phyloP scores from a whole-genome alignment of 2,888 invertebrate species.

The Lochmaea crataegi region DNA sequence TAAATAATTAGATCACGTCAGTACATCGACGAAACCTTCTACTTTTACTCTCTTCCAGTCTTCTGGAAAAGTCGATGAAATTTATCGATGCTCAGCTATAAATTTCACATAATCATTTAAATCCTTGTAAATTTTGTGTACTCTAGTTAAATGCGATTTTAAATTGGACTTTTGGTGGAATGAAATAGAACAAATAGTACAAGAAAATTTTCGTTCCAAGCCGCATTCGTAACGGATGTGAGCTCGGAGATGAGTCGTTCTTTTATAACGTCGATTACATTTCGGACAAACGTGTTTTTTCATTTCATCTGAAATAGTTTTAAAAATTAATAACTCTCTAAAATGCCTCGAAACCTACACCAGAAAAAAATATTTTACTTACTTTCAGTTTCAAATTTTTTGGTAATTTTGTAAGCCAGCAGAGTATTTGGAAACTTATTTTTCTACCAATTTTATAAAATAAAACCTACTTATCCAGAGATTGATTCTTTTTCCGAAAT shows the following conservation, averaged over 20 bases:
- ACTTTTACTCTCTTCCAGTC: no score
- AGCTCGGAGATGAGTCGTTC: constrained; percentile 14
- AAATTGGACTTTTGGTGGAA: constrained; percentile 48
- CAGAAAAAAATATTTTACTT: no score
- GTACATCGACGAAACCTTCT: no score
- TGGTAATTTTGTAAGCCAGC: no score
- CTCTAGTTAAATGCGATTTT: constrained; percentile 31
- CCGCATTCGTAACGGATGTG: constrained; percentile 61
- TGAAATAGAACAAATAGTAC: constrained; percentile 60
- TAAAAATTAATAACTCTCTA: constrained; percentile 2
- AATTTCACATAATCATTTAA: constrained; percentile 12
- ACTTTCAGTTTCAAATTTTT: no score
- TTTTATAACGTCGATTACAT: constrained; percentile 35
- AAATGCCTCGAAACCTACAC: neutral
- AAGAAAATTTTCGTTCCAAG: constrained; percentile 73
- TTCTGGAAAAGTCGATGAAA: no score
- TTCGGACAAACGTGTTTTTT: constrained; percentile 28
- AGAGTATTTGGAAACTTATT: no score
- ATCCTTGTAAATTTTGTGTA: constrained; percentile 16
- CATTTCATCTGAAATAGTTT: constrained; percentile 25
- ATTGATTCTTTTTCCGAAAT: no score
- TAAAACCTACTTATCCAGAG: no score
- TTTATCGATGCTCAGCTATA: no score
- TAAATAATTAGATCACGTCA: no score
- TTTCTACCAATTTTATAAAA: no score